Conservation (phyloP, 2,888 invertebrate genomes). For the Drosophila subquinaria region DNA sequence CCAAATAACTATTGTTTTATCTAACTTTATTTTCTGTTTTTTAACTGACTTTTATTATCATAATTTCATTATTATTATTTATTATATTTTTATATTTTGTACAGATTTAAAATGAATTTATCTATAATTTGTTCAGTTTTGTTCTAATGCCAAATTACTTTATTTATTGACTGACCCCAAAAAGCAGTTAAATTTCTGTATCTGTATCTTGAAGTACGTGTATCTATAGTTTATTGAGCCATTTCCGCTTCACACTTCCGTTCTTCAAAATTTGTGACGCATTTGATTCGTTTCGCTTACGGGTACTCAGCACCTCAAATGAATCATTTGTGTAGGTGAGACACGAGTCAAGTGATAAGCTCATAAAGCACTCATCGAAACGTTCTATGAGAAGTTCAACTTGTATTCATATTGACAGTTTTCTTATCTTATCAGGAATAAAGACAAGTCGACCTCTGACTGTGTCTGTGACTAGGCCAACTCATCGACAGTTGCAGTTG, state of each 20-base stretch:
- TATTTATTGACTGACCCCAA: conserved; percentile 9
- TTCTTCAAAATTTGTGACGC: conserved; percentile 50
- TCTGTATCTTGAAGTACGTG: conserved; percentile 3
- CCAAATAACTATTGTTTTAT: neutral
- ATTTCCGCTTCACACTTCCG: conserved; percentile 59
- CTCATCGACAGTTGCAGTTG: conserved; percentile 31
- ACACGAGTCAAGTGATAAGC: conserved; percentile 31
- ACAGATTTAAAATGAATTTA: neutral
- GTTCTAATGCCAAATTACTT: conserved; percentile 8
- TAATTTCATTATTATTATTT: neutral
- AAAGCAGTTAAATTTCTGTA: neutral
- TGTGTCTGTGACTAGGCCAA: conserved; percentile 40
- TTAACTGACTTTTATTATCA: neutral
- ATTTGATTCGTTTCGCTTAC: conserved; percentile 25
- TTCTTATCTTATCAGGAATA: conserved; percentile 43
- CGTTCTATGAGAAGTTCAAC: conserved; percentile 26
- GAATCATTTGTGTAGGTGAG: conserved; percentile 25
- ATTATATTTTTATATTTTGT: conserved; percentile 1
- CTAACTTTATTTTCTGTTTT: conserved; percentile 15
- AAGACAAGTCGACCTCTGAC: conserved; percentile 9
- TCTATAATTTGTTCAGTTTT: conserved; percentile 26
- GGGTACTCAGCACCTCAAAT: conserved; percentile 19
- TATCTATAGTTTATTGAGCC: conserved; percentile 20
- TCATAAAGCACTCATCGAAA: conserved; percentile 25
- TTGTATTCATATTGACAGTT: neutral